Evolutionary conservation across 2,888 invertebrate species (phyloP).

Genomic region (Hipparchia semele): DNA sequence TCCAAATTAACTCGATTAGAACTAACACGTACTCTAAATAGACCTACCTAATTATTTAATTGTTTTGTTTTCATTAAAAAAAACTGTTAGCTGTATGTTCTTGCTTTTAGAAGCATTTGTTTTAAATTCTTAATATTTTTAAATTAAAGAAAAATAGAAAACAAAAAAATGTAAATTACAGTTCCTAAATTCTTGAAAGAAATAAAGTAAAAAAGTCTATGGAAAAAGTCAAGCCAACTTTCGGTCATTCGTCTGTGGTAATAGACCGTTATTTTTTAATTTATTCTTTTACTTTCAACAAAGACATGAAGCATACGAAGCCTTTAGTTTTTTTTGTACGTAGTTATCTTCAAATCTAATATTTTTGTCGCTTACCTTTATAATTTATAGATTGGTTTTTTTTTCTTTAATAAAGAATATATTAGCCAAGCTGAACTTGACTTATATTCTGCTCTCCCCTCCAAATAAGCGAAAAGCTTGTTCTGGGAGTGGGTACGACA

Average conservation of each 20-base stretch:
- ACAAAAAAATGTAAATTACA: neutral
- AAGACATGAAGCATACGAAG: neutral
- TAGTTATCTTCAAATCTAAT: no score
- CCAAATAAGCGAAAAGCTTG: no score
- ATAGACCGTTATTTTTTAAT: neutral
- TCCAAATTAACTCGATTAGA: conserved; percentile 15
- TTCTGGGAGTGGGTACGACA: no score
- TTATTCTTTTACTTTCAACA: neutral
- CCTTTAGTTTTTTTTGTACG: neutral
- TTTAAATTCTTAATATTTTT: neutral
- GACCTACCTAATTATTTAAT: neutral
- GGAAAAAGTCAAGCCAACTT: neutral
- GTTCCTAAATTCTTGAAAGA: neutral
- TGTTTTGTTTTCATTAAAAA: neutral
- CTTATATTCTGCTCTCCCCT: no score
- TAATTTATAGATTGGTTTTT: no score
- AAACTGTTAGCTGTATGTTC: neutral
- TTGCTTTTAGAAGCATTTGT: neutral
- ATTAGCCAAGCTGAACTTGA: no score
- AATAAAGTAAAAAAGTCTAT: neutral
- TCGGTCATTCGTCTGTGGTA: neutral
- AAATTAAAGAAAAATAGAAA: neutral
- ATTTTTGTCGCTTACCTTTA: no score
- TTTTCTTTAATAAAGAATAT: no score
- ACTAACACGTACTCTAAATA: neutral